Conservation (phyloP, 2,888 invertebrate genomes). For the Caenorhabditis sulstoni region DNA sequence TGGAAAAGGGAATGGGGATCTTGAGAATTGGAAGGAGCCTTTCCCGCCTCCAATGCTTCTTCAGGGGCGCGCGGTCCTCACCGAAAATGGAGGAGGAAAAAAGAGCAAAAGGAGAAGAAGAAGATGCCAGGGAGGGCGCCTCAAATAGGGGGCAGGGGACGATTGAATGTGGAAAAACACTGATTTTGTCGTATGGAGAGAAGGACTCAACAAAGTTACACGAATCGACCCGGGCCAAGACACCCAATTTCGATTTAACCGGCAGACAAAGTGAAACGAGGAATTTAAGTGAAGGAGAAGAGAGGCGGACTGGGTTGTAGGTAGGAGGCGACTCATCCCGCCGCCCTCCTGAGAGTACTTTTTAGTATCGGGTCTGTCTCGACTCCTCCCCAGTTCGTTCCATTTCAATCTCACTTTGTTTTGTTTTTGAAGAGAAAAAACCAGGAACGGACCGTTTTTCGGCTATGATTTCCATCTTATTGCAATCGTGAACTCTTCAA, state of each 20-base stretch:
- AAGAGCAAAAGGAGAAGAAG: slow-evolving; percentile 16
- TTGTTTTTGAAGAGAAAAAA: not conserved
- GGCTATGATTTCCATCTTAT: slow-evolving; percentile 1
- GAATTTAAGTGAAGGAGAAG: slow-evolving; percentile 12
- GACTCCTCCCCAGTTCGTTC: slow-evolving; percentile 22
- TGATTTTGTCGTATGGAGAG: slow-evolving; percentile 44
- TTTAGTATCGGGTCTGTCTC: slow-evolving; percentile 15
- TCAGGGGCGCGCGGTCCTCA: slow-evolving; percentile 13
- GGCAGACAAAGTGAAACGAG: slow-evolving; percentile 22
- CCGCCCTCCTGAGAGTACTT: slow-evolving; percentile 11
- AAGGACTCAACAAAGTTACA: slow-evolving; percentile 54
- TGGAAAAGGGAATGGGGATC: slow-evolving; percentile 56
- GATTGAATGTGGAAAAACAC: slow-evolving; percentile 55
- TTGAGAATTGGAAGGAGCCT: slow-evolving; percentile 54
- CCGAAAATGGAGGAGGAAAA: slow-evolving; percentile 34
- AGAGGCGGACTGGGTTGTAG: slow-evolving; percentile 1
- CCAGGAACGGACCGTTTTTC: not conserved
- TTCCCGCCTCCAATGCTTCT: slow-evolving; percentile 34
- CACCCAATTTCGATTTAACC: slow-evolving; percentile 51
- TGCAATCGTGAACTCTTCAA: slow-evolving; percentile 1
- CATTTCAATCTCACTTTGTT: slow-evolving; percentile 1
- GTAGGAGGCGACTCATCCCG: slow-evolving; percentile 18
- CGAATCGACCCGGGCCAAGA: slow-evolving; percentile 45
- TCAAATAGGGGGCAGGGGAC: slow-evolving; percentile 39
- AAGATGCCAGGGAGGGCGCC: slow-evolving; percentile 45